phyloP scores from a whole-genome alignment of 2,888 invertebrate species.

The Phyllotreta cruciferae region DNA sequence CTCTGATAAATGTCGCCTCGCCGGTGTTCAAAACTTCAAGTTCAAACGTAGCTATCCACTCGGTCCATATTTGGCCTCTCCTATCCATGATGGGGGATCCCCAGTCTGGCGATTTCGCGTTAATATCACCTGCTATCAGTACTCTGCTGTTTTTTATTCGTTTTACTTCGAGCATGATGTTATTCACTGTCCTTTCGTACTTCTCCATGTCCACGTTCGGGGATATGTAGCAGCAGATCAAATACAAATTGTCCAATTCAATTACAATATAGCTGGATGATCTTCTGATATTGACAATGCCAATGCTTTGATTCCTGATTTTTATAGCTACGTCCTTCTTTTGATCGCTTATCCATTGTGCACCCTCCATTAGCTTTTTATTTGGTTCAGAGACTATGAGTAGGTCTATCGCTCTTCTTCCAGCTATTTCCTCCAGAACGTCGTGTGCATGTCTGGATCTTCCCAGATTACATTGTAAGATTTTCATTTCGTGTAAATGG shows the following conservation, averaged over 20 bases:
- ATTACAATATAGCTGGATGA: neutral
- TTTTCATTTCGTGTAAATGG: neutral
- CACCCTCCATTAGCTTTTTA: neutral
- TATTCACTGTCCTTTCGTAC: neutral
- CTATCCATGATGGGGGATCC: slow-evolving; percentile 1
- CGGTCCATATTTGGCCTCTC: slow-evolving; percentile 7
- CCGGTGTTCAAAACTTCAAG: too few relatives aligned
- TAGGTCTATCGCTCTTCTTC: neutral
- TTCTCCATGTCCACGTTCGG: slow-evolving; percentile 1
- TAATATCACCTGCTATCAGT: neutral
- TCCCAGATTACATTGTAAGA: neutral
- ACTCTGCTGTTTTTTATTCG: neutral
- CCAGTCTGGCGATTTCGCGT: slow-evolving; percentile 12
- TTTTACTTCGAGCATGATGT: neutral
- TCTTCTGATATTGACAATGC: neutral
- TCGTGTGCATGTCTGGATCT: neutral
- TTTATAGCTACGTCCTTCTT: neutral
- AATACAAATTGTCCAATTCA: neutral
- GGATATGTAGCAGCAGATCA: slow-evolving; percentile 1
- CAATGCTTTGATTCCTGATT: neutral
- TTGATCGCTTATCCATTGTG: neutral
- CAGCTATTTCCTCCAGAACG: too few relatives aligned
- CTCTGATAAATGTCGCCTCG: too few relatives aligned
- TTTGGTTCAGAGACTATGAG: neutral
- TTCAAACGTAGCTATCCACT: neutral